Percentiles rank a stretch among this genome's conserved stretches.
Evolutionary conservation across 2,113 vertebrate genomes (phyloP).

Genomic region (Mus pahari): DNA sequence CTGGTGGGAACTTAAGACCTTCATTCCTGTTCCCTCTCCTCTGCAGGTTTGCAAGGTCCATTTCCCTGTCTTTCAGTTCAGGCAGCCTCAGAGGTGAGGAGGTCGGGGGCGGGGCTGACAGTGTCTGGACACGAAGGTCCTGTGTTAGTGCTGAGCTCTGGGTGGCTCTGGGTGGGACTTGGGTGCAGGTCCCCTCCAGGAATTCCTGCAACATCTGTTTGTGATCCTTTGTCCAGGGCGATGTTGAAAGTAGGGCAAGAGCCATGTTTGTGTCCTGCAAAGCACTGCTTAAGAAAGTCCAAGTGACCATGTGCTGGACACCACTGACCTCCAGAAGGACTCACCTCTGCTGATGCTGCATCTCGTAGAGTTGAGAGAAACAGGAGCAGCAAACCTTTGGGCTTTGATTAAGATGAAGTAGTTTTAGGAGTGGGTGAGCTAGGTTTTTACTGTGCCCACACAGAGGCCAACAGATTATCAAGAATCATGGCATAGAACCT

Average conservation of each 20-base stretch:
- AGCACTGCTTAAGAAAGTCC: conserved; percentile 32
- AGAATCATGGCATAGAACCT: not conserved
- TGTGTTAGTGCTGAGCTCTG: not conserved
- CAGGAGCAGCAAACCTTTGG: not conserved
- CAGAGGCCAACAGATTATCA: not conserved
- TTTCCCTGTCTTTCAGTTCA: conserved; percentile 22
- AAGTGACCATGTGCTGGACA: not conserved
- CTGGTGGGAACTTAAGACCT: not conserved
- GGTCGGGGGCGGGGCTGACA: not conserved
- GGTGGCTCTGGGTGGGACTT: not conserved
- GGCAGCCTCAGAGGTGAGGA: not conserved
- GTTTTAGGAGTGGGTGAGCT: not conserved
- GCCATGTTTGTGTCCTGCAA: not conserved
- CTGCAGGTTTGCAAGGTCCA: conserved; percentile 29
- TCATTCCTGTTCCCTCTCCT: not conserved
- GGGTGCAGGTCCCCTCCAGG: not conserved
- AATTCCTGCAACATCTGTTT: not conserved
- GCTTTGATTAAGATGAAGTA: not conserved
- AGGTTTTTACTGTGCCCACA: not conserved
- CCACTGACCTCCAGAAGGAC: conserved; percentile 27
- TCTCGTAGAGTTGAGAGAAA: not conserved
- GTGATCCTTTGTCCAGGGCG: not conserved
- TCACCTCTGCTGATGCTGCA: not conserved
- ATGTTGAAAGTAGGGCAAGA: conserved; percentile 31
- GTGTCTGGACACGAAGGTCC: not conserved